Conservation (phyloP, 2,113 vertebrate species). For the Uropsilus gracilis region DNA sequence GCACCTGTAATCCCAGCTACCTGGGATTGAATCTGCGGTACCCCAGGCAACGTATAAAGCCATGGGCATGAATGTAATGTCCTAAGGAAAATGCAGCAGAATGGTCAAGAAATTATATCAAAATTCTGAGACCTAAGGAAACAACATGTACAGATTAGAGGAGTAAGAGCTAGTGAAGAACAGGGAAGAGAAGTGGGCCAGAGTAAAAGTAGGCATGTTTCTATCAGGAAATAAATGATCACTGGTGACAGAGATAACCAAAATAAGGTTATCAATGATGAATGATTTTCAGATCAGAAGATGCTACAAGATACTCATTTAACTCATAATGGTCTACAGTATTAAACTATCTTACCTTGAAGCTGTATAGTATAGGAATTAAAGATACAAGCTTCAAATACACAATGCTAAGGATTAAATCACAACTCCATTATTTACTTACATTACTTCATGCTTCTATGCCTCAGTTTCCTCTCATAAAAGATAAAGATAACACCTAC, state of each 20-base stretch:
- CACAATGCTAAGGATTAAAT: not conserved
- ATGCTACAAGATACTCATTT: not conserved
- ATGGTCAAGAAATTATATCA: not conserved
- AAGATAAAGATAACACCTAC: not conserved
- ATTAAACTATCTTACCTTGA: not conserved
- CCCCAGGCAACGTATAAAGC: slow-evolving; percentile 31
- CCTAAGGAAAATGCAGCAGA: not conserved
- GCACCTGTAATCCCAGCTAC: too few species aligned
- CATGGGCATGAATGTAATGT: not conserved
- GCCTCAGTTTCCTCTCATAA: slow-evolving; percentile 29
- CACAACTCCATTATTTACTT: not conserved
- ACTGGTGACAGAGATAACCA: not conserved
- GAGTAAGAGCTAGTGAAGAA: slow-evolving; percentile 25
- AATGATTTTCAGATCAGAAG: not conserved
- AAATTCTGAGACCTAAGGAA: not conserved
- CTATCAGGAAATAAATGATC: not conserved
- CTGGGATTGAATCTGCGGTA: too few species aligned
- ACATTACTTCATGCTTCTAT: not conserved
- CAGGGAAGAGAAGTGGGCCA: slow-evolving; percentile 18
- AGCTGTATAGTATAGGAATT: not conserved
- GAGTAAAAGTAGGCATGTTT: slow-evolving; percentile 35
- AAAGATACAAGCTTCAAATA: not conserved
- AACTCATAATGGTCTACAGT: not conserved
- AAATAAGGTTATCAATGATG: not conserved
- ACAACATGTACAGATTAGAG: not conserved